Base-by-base conservation (phyloP, 2,797 vertebrate genomes). In the Sebastes kiyomatsui region DNA sequence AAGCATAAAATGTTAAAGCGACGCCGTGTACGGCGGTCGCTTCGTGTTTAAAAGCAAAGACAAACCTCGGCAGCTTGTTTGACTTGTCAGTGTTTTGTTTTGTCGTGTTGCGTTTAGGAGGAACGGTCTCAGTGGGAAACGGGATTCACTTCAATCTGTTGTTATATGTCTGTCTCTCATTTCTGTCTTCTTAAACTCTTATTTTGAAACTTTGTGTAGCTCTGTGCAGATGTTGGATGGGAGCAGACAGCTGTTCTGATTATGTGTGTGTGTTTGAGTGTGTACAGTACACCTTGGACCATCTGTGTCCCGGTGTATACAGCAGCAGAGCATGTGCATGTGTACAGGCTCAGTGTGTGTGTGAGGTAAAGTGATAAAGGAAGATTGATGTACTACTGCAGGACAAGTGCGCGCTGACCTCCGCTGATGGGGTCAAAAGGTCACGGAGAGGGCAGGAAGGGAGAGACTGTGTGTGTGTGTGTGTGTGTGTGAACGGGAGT, bases 1-100 rank as follows among this genome's bases (percentile, higher is more conserved):
- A 1, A 1, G 72, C 84, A 79, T 87, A 7, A 91, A 90, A 89
- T 72, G 76, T 91, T 87, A 84, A 90, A 81, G 69, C 2, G 1
- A 71, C 66, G 54, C 25, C 3, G 0, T 78, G 83, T 79, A 10
- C 46, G 16, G 23, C 18, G 28, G 52, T 25, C 25, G 6, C 14
- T 6, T 46, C 46, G 18, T 0, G 13, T 52, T 64, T n/a, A 25
- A 55, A 59, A 52, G 69, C 62, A 27, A 33, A 72, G 32, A 60
- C 6, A 11, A 42, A 6, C n/a, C 61, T 18, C 1, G 3, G n/a
- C 13, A 8, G 46, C 22, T 3, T 27, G 71, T 72, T 2, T 1
- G 56, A 35, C 10, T 23, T 22, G 18, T 42, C 55, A 42, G 20
- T 3, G 42, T 52, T 70, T 77, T 18, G 65, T 35, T 68, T 54